Base-by-base conservation (phyloP, 2,888 invertebrate species). In the Magallana nippona region DNA sequence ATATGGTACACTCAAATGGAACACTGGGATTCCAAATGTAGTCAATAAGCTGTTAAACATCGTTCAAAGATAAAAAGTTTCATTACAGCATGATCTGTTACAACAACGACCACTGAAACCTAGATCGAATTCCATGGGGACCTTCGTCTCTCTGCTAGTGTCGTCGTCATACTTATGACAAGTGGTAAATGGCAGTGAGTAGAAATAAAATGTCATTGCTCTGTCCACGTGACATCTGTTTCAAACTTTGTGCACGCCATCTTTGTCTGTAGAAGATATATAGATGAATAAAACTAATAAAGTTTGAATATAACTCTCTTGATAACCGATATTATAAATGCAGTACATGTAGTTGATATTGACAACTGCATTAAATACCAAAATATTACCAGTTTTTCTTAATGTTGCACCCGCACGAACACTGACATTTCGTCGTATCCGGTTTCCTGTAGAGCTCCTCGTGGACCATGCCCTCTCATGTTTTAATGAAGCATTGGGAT, bases 401-500 rank as follows among this genome's bases (percentile, higher is more conserved):
- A 95, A 98, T 96, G 94, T 94, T 83, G 2, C 82, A 58, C 44
- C 22, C 58, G 32, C 71, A 60, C 8, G n/a, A 60, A 60, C n/a
- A 3, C 17, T 60, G 60, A 60, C 60, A 71, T 32, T 32, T 89
- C 86, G 3, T 86, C 89, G 32, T 2, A 5, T 71, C 71, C 71
- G 98, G 98, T 97, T 98, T 98, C 8, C 96, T 96, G 93, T 96
- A 98, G 92, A 96, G 95, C 85, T 97, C 96, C 95, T 99, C 98
- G 81, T 96, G 96, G 13, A 91, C 87, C 1, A 22, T 55, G 1
- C 94, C 98, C 86, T 97, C 96, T 0, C 99, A 95, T 87, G 98
- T 96, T 89, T 94, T 99, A 97, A 99, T 98, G 94, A 99, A 98
- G 94, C 99, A 99, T 93, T 99, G 98, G 0, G 99, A 96, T 92